Evolutionary conservation across 2,113 vertebrate species (phyloP), one percentile per base, ranked within the genome.

Genomic region (Silurus meridionalis): DNA sequence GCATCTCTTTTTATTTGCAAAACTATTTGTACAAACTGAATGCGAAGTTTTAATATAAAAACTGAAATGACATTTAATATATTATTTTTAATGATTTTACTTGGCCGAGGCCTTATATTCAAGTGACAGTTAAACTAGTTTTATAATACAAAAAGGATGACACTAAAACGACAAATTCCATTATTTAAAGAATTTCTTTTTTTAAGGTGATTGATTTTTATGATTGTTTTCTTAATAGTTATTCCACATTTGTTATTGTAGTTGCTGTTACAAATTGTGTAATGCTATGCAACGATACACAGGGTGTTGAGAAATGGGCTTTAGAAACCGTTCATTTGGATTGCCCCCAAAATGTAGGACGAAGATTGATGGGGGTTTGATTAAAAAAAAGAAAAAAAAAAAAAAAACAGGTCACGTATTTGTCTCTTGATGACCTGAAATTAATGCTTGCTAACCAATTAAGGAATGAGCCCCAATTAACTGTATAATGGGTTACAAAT

Each of bases 381-480:
- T 82, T 2, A 37, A 37, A 37, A 37, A 37, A 37, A 37, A 37
- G 2, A 37, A 37, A 37, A 37, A 37, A 37, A 37, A 37, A 37
- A 37, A 63, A 77, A 72, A 83, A 63, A 63, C 69, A 58, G 72
- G 82, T 89, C 88, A 84, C 78, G 60, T 87, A 67, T 81, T 78
- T 84, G 72, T 85, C 88, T 85, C 85, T 86, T 74, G 52, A 83
- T 75, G 83, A 82, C 90, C 91, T 89, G 90, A 87, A 83, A 91
- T 90, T 91, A 91, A 90, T 89, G 90, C 87, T 71, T 88, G 82
- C 89, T 90, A 78, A 85, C 92, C 93, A 94, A 94, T 94, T 95
- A 94, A 92, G 90, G 92, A 92, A 87, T 90, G 89, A 86, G 92
- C 91, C 93, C 93, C 95, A 95, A 95, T 95, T 95, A 94, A 53